Evolutionary conservation across 1,140 invertebrate genomes (phyloP), one percentile per base, ranked within the genome.

Genomic region (Contarinia nasturtii): DNA sequence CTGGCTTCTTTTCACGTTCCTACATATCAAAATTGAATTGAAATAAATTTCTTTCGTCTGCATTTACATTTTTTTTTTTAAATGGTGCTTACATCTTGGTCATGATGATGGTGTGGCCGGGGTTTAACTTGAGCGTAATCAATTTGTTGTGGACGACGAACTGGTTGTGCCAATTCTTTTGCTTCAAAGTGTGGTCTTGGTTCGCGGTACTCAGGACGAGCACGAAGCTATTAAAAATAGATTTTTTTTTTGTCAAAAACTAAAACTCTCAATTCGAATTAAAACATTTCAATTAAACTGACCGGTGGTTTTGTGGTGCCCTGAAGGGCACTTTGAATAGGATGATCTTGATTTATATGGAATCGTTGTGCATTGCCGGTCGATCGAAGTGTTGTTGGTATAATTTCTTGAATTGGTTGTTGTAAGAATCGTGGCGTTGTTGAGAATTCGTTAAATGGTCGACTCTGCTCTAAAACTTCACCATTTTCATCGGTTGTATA

Each of bases 1-100:
- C 78, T 2, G 81, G 77, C 54, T 79, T 79, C 54, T 72, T 77
- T 48, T 69, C 68, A 41, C 71, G 20, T 2, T 44, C 43, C 41
- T 43, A 21, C n/a, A n/a, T n/a, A n/a, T n/a, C 7, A 34, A 34
- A 34, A 34, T 8, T 8, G 7, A 7, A 7, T n/a, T 38, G 12
- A n/a, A 17, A n/a, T 12, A 14, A 38, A 38, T n/a, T 38, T 14
- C 15, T n/a, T 12, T n/a, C 18, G 46, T 8, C 41, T 22, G n/a
- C 22, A 19, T 7, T 41, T 18, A 43, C 20, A 12, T 20, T 43
- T 12, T 7, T 38, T 7, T 7, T 17, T 38, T 5, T 17, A 14
- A 3, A 3, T 38, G 5, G 15, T 17, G 12, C 36, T 38, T 38
- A 38, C 36, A 38, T n/a, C 46, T n/a, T 48, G 38, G 42, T 52